phyloP scores from a whole-genome alignment of 2,797 vertebrate genomes.

The Melanotaenia trifasciata region DNA sequence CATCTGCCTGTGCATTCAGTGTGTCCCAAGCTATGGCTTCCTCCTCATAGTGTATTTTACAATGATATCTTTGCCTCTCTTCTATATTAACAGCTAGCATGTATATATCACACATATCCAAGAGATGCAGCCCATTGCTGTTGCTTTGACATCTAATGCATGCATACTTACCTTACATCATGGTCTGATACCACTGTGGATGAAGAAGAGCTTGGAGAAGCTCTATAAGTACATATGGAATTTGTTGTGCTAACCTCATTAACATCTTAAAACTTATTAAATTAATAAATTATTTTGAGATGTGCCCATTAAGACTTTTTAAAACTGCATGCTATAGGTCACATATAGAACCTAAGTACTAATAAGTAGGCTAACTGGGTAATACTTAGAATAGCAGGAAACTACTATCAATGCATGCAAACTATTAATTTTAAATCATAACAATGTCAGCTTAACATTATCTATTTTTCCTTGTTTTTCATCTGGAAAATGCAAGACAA shows the following conservation, averaged over 20 bases:
- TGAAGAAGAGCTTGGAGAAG: not conserved
- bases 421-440: not conserved
- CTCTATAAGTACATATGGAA: not conserved
- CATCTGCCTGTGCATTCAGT: slow-evolving; percentile 97
- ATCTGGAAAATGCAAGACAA: slow-evolving; percentile 68
- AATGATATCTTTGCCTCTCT: slow-evolving; percentile 93
- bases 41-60: slow-evolving; percentile 92
- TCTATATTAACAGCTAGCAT: slow-evolving; percentile 41
- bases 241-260: not conserved
- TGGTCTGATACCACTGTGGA: slow-evolving; percentile 1
- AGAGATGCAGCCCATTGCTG: not conserved
- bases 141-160: slow-evolving; percentile 37
- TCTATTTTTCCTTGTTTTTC: not conserved
- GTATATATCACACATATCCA: slow-evolving; percentile 14
- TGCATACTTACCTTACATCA: slow-evolving; percentile 10
- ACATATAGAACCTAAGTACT: not conserved
- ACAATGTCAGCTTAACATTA: not conserved
- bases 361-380: not conserved
- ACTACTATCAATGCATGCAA: slow-evolving; percentile 34
- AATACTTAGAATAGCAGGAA: slow-evolving; percentile 1
- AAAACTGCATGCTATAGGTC: slow-evolving; percentile 21
- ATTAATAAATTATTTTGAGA: not conserved
- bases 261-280: not conserved
- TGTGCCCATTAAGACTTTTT: not conserved
- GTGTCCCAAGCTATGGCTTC: slow-evolving; percentile 95